Evolutionary conservation across 2,797 vertebrate species (phyloP).

Genomic region (Pitangus sulphuratus): DNA sequence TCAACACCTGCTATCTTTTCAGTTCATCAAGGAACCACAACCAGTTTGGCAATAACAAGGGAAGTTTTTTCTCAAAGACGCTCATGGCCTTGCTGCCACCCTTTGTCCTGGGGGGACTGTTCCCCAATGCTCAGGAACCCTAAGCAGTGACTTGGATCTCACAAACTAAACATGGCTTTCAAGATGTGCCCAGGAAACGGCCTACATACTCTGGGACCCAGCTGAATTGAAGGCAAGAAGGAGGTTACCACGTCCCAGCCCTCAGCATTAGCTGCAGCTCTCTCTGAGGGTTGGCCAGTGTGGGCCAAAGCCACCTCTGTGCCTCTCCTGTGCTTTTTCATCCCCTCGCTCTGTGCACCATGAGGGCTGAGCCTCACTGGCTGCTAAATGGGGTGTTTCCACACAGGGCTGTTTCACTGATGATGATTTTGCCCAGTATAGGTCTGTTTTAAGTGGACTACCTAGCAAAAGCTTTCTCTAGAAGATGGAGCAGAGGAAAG

Average conservation of each 20-base stretch:
- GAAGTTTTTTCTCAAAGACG: background rate
- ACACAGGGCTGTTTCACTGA: background rate
- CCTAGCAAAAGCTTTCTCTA: background rate
- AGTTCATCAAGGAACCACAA: background rate
- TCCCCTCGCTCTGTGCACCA: no score
- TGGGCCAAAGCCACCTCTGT: background rate
- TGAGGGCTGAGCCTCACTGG: fast-evolving
- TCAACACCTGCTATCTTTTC: background rate
- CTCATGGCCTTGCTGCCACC: fast-evolving
- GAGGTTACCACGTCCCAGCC: background rate
- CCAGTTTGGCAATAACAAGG: background rate
- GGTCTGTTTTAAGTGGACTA: background rate
- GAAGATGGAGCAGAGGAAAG: background rate
- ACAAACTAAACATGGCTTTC: background rate
- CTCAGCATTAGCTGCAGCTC: background rate
- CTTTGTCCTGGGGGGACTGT: background rate
- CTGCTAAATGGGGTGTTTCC: background rate
- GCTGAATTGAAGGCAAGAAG: background rate
- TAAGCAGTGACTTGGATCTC: background rate
- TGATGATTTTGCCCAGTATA: background rate
- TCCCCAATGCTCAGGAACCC: background rate
- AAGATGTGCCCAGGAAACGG: background rate
- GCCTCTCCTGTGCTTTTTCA: background rate
- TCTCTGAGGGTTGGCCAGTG: background rate
- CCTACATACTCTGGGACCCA: background rate